These are phyloP conservation scores for Gymnoscopelus microlampas DNA, from an alignment of 2,797 vertebrate genomes.

Conservation along the genomic window DNA sequence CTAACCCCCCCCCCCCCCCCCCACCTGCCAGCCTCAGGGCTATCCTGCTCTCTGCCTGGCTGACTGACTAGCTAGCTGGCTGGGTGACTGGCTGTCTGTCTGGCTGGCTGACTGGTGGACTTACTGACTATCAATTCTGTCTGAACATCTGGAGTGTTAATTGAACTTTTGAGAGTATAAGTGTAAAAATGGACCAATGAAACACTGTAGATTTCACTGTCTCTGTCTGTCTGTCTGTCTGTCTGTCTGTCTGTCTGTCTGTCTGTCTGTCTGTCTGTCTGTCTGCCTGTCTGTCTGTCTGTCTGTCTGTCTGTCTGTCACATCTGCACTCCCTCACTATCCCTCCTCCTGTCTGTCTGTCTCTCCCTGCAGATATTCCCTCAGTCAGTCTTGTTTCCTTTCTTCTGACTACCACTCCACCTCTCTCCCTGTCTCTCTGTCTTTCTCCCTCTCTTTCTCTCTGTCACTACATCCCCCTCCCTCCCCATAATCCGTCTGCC, in stretches of 20 bases:
- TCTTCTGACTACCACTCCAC: neutral
- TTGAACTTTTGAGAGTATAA: no score
- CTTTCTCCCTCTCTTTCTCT: slow-evolving; percentile 17
- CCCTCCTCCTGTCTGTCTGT: neutral
- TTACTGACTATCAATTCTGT: no score
- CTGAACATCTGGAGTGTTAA: no score
- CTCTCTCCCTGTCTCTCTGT: slow-evolving; percentile 9
- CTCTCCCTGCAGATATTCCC: neutral
- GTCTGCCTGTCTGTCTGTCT: no score
- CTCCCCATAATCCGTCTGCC: neutral
- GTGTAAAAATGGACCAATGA: no score
- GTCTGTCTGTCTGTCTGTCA: slow-evolving; percentile 7
- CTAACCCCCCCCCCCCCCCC: slow-evolving; percentile 3
- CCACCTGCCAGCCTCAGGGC: slow-evolving; percentile 23
- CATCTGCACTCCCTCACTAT: no score
- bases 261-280: neutral
- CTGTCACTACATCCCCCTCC: slow-evolving; percentile 12
- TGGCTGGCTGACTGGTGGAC: no score
- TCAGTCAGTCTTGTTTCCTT: neutral
- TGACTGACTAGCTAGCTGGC: no score
- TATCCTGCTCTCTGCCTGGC: neutral
- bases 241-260: slow-evolving; percentile 1
- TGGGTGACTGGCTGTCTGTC: no score
- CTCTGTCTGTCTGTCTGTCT: slow-evolving; percentile 17
- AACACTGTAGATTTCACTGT: slow-evolving; percentile 4